Conservation (phyloP, 2,113 vertebrate genomes). For the Sminthopsis crassicaudata region DNA sequence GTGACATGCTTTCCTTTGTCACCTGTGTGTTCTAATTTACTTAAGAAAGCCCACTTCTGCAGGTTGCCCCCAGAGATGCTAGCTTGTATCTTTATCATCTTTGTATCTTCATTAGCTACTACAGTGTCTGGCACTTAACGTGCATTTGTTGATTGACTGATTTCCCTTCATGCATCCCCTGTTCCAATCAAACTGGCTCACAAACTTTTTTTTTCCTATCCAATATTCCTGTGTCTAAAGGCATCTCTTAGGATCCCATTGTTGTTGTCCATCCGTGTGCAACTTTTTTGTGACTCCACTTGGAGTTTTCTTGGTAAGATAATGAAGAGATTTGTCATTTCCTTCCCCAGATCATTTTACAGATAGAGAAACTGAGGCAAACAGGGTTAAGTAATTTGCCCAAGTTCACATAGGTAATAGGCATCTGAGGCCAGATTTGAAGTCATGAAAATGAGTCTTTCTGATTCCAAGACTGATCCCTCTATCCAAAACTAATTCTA, state of each 20-base stretch:
- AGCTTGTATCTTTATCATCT: neutral
- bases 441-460: too few species aligned
- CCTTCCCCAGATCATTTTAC: too few species aligned
- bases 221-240: neutral
- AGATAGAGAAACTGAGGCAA: too few species aligned
- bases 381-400: too few species aligned
- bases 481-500: too few species aligned
- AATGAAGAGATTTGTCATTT: too few species aligned
- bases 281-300: too few species aligned
- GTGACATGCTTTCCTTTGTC: neutral
- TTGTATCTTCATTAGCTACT: neutral
- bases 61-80: neutral
- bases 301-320: too few species aligned
- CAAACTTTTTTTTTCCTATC: neutral
- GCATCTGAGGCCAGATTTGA: too few species aligned
- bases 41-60: neutral
- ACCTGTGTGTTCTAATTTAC: neutral
- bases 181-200: neutral
- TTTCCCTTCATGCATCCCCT: neutral
- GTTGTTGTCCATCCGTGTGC: neutral
- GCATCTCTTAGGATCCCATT: neutral
- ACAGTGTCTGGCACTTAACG: neutral
- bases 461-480: too few species aligned
- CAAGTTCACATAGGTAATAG: too few species aligned
- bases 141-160: neutral